These are phyloP conservation scores for Coelopa frigida DNA, from an alignment of 1,140 invertebrate species.

Conservation along the genomic window DNA sequence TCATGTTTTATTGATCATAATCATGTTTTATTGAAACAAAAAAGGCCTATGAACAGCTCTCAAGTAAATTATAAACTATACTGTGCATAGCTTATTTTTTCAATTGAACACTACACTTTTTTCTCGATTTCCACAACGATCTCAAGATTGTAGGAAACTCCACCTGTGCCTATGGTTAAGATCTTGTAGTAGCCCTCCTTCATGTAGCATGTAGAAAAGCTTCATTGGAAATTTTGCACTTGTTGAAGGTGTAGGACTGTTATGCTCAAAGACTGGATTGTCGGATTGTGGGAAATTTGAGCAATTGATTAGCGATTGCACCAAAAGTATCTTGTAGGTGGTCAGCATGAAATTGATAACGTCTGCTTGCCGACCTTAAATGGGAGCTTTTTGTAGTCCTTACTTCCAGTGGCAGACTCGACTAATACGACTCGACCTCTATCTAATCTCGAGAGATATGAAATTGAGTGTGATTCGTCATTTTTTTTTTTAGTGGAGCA, in stretches of 20 bases:
- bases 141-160: not conserved
- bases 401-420: conserved; percentile 13
- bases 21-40: no score
- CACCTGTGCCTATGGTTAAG: not conserved
- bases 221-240: not conserved
- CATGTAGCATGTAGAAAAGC: not conserved
- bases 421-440: no score
- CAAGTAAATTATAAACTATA: no score
- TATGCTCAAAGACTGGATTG: not conserved
- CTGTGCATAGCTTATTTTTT: no score
- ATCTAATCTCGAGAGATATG: no score
- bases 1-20: no score
- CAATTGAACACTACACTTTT: no score
- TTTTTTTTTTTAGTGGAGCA: no score
- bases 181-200: not conserved
- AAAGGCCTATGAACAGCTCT: no score
- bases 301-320: not conserved
- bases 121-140: not conserved
- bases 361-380: conserved; percentile 16
- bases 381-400: conserved; percentile 24
- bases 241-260: not conserved
- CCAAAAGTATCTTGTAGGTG: no score
- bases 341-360: not conserved
- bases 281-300: not conserved
- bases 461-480: no score